Evolutionary conservation across 2,113 vertebrate genomes (phyloP).

Genomic region (Plectropomus leopardus): DNA sequence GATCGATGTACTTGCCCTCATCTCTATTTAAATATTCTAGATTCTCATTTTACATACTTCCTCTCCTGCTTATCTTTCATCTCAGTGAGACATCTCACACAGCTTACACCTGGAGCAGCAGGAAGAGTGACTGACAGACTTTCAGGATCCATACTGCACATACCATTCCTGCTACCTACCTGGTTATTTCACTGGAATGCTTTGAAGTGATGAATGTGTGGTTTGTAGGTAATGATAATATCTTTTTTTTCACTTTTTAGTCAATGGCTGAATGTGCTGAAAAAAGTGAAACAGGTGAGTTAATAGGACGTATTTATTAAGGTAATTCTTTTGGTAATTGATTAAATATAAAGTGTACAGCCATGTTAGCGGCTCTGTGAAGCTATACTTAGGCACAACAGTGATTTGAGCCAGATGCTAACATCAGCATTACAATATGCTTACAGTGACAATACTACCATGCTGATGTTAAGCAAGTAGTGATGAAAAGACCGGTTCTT

Average conservation of each 20-base stretch:
- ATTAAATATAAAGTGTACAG: neutral
- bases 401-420: too few relatives aligned
- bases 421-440: neutral
- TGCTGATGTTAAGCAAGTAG: neutral
- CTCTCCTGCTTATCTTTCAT: neutral
- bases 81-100: neutral
- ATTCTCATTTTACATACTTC: neutral
- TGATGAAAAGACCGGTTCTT: too few relatives aligned
- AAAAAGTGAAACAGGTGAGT: slow-evolving; percentile 86
- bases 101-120: neutral
- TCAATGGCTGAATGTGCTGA: slow-evolving; percentile 85
- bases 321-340: neutral
- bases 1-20: neutral
- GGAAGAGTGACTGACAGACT: neutral
- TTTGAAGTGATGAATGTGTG: neutral
- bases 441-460: neutral
- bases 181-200: neutral
- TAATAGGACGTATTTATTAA: neutral
- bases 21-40: neutral
- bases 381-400: too few relatives aligned
- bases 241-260: slow-evolving; percentile 55
- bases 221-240: slow-evolving; percentile 10
- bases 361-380: neutral
- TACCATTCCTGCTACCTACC: neutral
- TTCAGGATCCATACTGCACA: neutral